Base-by-base conservation (phyloP, 2,888 invertebrate species). In the Elegia similella region DNA sequence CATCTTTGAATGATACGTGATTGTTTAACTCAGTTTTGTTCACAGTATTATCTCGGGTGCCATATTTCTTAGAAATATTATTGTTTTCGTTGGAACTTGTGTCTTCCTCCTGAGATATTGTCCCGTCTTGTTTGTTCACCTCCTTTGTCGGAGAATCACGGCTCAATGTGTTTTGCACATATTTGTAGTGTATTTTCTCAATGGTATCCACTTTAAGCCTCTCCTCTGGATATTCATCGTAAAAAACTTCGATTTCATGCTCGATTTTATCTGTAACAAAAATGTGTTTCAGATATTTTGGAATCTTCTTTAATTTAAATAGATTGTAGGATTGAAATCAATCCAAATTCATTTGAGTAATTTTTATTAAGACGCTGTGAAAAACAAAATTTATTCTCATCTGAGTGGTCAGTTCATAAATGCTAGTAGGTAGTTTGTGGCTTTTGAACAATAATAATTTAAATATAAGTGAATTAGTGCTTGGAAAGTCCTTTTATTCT, bases 251-350 rank as follows among this genome's bases (percentile, higher is more conserved):
- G 63, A 88, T 80, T 66, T 88, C 87, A 58, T 76, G 73, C 64
- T 86, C 82, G 62, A 89, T 76, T 72, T 82, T 85, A 72, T 87
- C 88, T 87, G 85, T 46, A 78, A 82, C 68, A 57, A 61, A 73
- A 75, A 69, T 46, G 30, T 29, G 29, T 12, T 23, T 16, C 12
- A 12, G 30, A 47, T 29, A 13, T 16, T 3, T 23, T 23, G 2
- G 23, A 23, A 23, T 23, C 23, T 5, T 23, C 23, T 5, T 23
- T 23, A 3, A 23, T 2, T 5, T 23, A 23, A 23, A 23, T 23
- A 23, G 23, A 23, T 23, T 5, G 23, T 23, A 5, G 23, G 2
- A 23, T 23, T 23, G 23, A 5, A 3, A 3, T 2, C 23, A 23
- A 23, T 2, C 23, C 23, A 23, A 3, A 23, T 23, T 23, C 2